Evolutionary conservation across 2,888 invertebrate species (phyloP).

Genomic region (Acleris emargana): DNA sequence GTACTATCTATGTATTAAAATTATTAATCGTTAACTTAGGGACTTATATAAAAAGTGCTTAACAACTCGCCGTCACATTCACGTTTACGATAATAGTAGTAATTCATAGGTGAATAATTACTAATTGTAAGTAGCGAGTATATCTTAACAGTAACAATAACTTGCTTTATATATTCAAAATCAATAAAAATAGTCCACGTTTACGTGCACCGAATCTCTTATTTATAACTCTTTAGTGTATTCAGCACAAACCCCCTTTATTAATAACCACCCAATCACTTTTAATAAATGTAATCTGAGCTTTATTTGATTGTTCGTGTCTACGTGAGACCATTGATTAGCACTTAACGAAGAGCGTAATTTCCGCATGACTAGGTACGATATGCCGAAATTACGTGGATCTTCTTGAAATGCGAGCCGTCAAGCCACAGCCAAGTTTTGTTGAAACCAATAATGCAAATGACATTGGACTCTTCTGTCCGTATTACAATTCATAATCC

Average conservation of each 20-base stretch:
- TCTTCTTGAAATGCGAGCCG: constrained; percentile 38
- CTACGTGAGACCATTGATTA: constrained; percentile 48
- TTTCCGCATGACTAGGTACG: constrained; percentile 55
- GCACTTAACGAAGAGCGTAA: constrained; percentile 43
- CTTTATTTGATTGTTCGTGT: constrained; percentile 39
- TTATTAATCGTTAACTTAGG: too few species aligned
- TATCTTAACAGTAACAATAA: too few species aligned
- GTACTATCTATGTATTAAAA: too few species aligned
- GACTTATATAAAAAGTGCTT: too few species aligned
- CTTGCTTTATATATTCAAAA: too few species aligned
- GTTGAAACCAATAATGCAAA: constrained; percentile 1
- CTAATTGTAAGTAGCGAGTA: too few species aligned
- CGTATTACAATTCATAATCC: constrained; percentile 5
- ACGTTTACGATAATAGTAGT: too few species aligned
- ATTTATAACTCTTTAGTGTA: too few species aligned
- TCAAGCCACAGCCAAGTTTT: constrained; percentile 30
- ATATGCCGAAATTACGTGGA: constrained; percentile 17
- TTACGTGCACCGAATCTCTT: too few species aligned
- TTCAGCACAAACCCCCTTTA: not conserved
- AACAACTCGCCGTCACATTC: too few species aligned
- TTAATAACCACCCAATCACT: constrained; percentile 19
- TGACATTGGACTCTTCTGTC: not conserved
- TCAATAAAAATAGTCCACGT: too few species aligned
- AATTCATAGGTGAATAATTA: too few species aligned
- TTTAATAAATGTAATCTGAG: constrained; percentile 27